Percentiles rank a stretch among this genome's conserved stretches.
Conservation (phyloP, 2,888 invertebrate genomes). For the Chelonus formosanus region DNA sequence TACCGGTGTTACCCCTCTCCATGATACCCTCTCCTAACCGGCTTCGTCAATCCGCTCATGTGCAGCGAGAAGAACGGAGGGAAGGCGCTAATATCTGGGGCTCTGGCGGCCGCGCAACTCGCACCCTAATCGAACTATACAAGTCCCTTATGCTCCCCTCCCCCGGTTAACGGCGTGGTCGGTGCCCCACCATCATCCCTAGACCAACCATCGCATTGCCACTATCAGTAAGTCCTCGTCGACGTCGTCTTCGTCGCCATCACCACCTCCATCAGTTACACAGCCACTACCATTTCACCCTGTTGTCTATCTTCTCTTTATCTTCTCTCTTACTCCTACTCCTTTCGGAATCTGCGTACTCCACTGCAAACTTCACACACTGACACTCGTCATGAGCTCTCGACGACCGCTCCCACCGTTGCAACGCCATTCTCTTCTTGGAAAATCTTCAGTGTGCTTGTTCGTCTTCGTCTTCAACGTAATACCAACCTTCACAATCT, state of each 20-base stretch:
- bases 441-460: slow-evolving; percentile 36
- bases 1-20: slow-evolving; percentile 11
- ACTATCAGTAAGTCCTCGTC: slow-evolving; percentile 35
- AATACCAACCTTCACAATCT: background rate
- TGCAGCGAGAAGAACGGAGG: slow-evolving; percentile 43
- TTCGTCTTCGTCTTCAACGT: slow-evolving; percentile 38
- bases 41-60: slow-evolving; percentile 36
- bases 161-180: slow-evolving; percentile 15
- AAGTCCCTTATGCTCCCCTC: slow-evolving; percentile 38
- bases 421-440: slow-evolving; percentile 35
- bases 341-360: slow-evolving; percentile 28
- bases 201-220: slow-evolving; percentile 33
- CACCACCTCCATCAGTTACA: slow-evolving; percentile 41
- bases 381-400: slow-evolving; percentile 14
- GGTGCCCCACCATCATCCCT: slow-evolving; percentile 35
- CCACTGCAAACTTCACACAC: slow-evolving; percentile 23
- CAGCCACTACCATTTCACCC: slow-evolving; percentile 39
- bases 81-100: slow-evolving; percentile 65
- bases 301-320: slow-evolving; percentile 17
- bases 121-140: slow-evolving; percentile 59
- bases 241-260: slow-evolving; percentile 42
- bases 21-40: slow-evolving; percentile 27
- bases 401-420: slow-evolving; percentile 34
- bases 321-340: slow-evolving; percentile 27
- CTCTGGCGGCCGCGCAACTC: slow-evolving; percentile 63